A percentile compares a stretch with the other conserved stretches of the same genome.
Conservation (phyloP, 2,797 vertebrate species). For the Argya squamiceps region DNA sequence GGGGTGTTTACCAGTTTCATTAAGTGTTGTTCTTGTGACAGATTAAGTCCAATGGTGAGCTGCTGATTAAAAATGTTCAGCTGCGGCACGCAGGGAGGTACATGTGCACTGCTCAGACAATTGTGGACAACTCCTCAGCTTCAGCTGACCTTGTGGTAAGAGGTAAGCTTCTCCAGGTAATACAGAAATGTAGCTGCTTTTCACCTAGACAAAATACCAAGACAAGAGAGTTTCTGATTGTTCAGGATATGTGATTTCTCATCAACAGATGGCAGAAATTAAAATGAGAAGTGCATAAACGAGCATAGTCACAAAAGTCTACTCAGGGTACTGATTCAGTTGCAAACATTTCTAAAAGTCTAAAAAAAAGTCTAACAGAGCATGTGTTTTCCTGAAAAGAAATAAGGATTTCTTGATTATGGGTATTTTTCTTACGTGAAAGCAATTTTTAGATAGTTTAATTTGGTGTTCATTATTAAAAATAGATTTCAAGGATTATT, state of each 20-base stretch:
- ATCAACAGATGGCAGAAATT: background rate
- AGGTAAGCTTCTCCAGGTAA: constrained; percentile 80
- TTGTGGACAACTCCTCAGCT: constrained; percentile 90
- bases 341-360: background rate
- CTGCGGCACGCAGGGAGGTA: constrained; percentile 90
- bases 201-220: background rate
- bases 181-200: background rate
- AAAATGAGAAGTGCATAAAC: background rate
- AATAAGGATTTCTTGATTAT: background rate
- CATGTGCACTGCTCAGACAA: constrained; percentile 91
- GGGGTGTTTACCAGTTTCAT: background rate
- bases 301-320: background rate
- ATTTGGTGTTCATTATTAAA: background rate
- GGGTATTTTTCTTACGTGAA: background rate
- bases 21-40: constrained; percentile 55
- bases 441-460: background rate
- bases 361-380: background rate
- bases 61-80: constrained; percentile 88
- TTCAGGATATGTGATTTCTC: background rate
- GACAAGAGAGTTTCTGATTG: background rate
- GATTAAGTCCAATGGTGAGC: constrained; percentile 88
- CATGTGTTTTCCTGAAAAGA: background rate
- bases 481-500: background rate
- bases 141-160: constrained; percentile 92
- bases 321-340: background rate